Base-by-base conservation (phyloP, 92 coral and sea anemone genomes). In the Micromussa lordhowensis region DNA sequence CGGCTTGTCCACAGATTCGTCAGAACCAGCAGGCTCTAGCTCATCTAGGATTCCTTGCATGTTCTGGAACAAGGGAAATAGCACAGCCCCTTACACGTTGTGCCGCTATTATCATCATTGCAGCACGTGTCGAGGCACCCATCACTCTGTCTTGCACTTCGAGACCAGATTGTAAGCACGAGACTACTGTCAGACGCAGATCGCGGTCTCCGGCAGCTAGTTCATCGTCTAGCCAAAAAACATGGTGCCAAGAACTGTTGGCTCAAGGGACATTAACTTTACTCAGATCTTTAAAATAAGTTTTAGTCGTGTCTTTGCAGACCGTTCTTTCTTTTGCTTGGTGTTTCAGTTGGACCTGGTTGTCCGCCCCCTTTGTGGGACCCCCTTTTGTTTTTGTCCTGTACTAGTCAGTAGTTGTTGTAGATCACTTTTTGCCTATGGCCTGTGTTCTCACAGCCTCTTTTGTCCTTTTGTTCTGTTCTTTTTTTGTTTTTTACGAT, bases 51-150 rank as follows among this genome's bases (percentile, higher is more conserved):
- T 48, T 48, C 53, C 53, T 48, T 78, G 82, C 24, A 78, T 53
- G 26, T 78, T 68, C 3, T 78, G 82, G 82, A 78, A 78, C 44
- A 53, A 57, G 68, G 82, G 82, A 12, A 14, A 48, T 3, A 30
- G 82, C 48, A 16, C 68, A 12, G 66, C 82, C 68, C 82, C 82
- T 17, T 78, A 78, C 68, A 19, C 40, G 48, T 10, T 11, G 17
- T 78, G 82, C 82, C 66, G 14, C 12, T 78, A 53, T 14, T 28
- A 16, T 29, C 68, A 78, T 14, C 40, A 14, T 28, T 78, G 82
- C 68, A 78, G 82, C 51, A 30, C 82, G 8, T 30, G 82, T 31
- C 24, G 26, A 13, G 82, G 82, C 38, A 11, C 66, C 5, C 82
- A 55, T 31, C 68, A 28, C 13, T 12, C 82, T 30, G 1, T 28